Percentiles rank a stretch among this genome's conserved stretches.
Conservation (phyloP, 2,888 invertebrate species). For the Latrodectus elegans region DNA sequence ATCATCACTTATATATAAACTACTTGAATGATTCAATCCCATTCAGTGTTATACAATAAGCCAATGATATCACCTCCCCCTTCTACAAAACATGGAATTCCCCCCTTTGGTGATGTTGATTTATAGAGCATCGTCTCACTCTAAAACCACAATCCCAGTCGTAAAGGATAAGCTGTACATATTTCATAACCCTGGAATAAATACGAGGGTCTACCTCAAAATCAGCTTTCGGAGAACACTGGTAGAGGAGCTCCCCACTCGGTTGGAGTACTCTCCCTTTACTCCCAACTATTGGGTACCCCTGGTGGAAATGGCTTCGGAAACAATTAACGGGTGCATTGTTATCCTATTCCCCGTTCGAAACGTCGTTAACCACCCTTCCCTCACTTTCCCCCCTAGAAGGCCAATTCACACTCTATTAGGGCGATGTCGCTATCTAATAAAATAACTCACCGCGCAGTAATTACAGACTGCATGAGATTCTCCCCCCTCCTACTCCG, state of each 20-base stretch:
- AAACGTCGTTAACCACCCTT: conserved; percentile 51
- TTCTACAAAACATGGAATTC: background rate
- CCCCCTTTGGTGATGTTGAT: background rate
- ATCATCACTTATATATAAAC: no score
- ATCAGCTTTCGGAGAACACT: background rate
- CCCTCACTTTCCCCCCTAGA: conserved; percentile 31
- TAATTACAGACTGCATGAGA: conserved; percentile 68
- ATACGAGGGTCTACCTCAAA: background rate
- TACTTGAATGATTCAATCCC: no score
- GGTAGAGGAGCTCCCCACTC: background rate
- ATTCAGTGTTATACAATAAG: background rate
- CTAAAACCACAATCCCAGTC: background rate
- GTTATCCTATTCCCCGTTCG: conserved; percentile 67
- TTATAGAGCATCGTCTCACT: background rate
- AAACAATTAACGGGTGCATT: conserved; percentile 69
- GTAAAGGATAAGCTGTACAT: background rate
- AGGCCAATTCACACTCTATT: conserved; percentile 69
- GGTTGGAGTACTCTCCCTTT: background rate
- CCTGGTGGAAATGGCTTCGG: conserved; percentile 64
- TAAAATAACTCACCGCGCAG: conserved; percentile 68
- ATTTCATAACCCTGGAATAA: conserved; percentile 5
- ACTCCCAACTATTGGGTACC: conserved; percentile 8
- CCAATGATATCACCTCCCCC: background rate
- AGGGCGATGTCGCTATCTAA: conserved; percentile 68
- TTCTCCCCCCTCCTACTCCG: conserved; percentile 13